Evolutionary conservation across 2,113 vertebrate species (phyloP), one percentile per base, ranked within the genome.

Genomic region (Tylochromis polylepis): DNA sequence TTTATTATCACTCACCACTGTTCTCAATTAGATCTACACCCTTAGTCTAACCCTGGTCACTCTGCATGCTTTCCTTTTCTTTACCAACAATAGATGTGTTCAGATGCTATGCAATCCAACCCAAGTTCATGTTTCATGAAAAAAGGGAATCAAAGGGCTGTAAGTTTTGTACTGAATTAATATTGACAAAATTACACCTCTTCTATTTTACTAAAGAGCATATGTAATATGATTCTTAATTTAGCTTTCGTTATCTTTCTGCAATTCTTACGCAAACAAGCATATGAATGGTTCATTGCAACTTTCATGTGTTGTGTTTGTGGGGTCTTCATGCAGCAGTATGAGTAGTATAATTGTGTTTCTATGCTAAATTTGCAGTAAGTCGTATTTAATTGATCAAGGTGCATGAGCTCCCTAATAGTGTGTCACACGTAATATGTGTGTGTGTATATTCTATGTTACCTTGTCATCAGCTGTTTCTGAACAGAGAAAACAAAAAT

Each of bases 1-100:
- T 91, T 92, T 82, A 46, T 90, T 65, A 91, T 90, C 94, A 93
- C 88, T 93, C 94, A 89, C 55, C 89, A 89, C 88, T 88, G 67
- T 84, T 91, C 56, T 79, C 60, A 82, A 51, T 88, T 70, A 79
- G 70, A 27, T 80, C 87, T 36, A 78, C 79, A 67, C n/a, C 51
- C 18, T 83, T n/a, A 20, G 34, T 57, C 62, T 65, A 58, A 34
- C 56, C 43, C 38, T 55, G 18, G 59, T 72, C 84, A 72, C 60
- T 56, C 84, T 56, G 29, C 43, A 87, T 72, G 27, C 72, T 77
- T 84, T 91, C 20, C 14, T 20, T 55, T 86, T 78, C 36, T 82
- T 85, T 58, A 80, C 20, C 18, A 31, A 18, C 41, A 75, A 51
- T 20, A 88, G 29, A 58, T 57, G 59, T 43, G 15, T 67, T 55